Evolutionary conservation across 2,113 vertebrate species (phyloP), one percentile per base, ranked within the genome.

Genomic region (Suncus etruscus): DNA sequence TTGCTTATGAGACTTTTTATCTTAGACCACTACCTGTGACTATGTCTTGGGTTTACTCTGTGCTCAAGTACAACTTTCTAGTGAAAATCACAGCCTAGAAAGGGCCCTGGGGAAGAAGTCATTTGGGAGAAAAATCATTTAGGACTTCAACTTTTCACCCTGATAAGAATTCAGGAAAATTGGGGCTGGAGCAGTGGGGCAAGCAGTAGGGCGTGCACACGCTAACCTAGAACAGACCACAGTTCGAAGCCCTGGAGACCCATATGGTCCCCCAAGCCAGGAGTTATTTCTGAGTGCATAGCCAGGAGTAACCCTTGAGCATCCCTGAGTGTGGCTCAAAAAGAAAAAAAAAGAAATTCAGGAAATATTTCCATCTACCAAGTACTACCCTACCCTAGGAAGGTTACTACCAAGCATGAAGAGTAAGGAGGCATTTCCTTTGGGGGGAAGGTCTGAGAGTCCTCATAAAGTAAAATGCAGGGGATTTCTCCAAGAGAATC

Each of bases 31-130:
- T 81, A 29, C 25, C 12, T 66, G 3, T 39, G 16, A 68, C 74
- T 93, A 11, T 32, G 73, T 80, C 75, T 73, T 5, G 11, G 72
- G 72, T 83, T 88, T 8, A 78, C 47, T 61, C 85, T 50, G 25
- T 61, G 22, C 58, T 3, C 20, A 20, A 50, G 8, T 51, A 20
- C 58, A 6, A 27, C 54, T 77, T 72, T 61, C 61, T 47, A 12
- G 47, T 11, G 22, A 68, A 32, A 1, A 24, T 63, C 48, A 39
- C 10, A 45, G 54, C 63, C 18, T 51, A 48, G 47, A 16, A 84
- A 47, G 48, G 18, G 9, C 48, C 6, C 54, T 54, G 51, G 10
- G 51, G 51, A 54, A 54, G 51, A 54, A 39, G 5, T 39, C 39
- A 39, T 54, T 0, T 66, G 54, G 48, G 58, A 70, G 15, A 16